These are phyloP conservation scores for Lutjanus argentimaculatus DNA, from an alignment of 2,797 vertebrate genomes.

Conservation along the genomic window DNA sequence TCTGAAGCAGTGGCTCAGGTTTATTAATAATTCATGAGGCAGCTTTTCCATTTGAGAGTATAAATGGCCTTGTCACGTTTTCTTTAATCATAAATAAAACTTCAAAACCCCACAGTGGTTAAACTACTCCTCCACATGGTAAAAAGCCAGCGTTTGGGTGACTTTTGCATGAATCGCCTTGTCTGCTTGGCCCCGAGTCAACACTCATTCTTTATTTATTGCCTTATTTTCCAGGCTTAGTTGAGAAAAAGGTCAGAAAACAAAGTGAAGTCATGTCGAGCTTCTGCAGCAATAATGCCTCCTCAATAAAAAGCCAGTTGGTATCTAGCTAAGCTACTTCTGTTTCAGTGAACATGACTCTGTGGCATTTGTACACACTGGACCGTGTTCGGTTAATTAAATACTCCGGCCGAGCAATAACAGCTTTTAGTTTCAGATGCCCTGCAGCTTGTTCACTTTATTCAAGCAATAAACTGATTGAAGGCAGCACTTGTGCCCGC, in stretches of 20 bases:
- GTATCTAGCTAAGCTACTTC: background rate
- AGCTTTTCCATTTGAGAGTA: background rate
- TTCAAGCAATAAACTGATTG: background rate
- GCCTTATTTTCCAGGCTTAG: background rate
- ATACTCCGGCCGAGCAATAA: constrained; percentile 9
- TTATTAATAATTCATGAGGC: background rate
- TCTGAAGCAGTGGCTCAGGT: background rate
- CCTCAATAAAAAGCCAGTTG: constrained; percentile 23
- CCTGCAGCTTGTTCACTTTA: constrained; percentile 12
- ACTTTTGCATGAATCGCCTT: background rate
- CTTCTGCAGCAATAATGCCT: background rate
- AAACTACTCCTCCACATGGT: background rate
- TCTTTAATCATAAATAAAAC: background rate
- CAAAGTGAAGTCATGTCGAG: constrained; percentile 10
- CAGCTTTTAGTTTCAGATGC: constrained; percentile 5
- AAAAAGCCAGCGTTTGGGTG: constrained; percentile 2
- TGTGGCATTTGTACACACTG: constrained; percentile 4
- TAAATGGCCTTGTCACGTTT: background rate
- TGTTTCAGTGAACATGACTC: constrained; percentile 11
- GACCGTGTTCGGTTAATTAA: constrained; percentile 21
- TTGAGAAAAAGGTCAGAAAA: constrained; percentile 22
- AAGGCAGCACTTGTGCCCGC: constrained; percentile 5
- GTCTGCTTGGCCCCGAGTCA: background rate
- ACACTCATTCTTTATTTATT: constrained; percentile 12
- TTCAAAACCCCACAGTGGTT: background rate